Base-by-base conservation (phyloP, 2,888 invertebrate genomes). In the Watsonalla binaria region DNA sequence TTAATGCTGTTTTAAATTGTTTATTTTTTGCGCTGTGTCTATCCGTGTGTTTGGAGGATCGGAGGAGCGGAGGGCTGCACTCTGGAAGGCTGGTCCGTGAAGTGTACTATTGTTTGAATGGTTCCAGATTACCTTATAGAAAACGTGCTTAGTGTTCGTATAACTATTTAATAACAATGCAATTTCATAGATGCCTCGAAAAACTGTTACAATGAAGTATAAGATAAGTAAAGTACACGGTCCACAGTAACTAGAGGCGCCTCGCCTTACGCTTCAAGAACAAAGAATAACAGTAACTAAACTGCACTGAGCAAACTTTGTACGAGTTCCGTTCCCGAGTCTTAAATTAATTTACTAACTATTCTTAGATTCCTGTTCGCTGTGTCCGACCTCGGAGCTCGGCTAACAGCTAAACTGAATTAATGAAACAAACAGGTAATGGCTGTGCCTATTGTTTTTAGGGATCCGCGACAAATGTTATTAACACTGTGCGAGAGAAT, bases 241-340 rank as follows among this genome's bases (percentile, higher is more conserved):
- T 42, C 52, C 52, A 51, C 42, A 54, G 53, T 52, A 54, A 11
- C 9, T 42, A 11, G 11, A 5, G 11, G 11, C 42, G 5, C 42
- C 9, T 5, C 42, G 42, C 8, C 42, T 11, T 11, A 8, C 42
- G 8, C 11, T 11, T 42, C 42, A 5, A 11, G 42, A 42, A 42
- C 42, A 42, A 42, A 42, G 11, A 11, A 11, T 42, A 42, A 42
- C 11, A 42, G 42, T 11, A 42, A 42, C 42, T 42, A 42, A 24
- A 42, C 42, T 42, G 42, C 11, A 11, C 42, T 42, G 42, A 42
- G 11, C 42, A 42, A 42, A 42, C 11, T 42, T 42, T 5, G 42
- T 11, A 11, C 42, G 42, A 42, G 11, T 11, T 6, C 9, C 39
- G 5, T 39, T 42, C 7, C 42, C 42, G 2, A 42, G 9, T 42